Evolutionary conservation across 2,888 invertebrate species (phyloP).

Genomic region (Clostera curtula): DNA sequence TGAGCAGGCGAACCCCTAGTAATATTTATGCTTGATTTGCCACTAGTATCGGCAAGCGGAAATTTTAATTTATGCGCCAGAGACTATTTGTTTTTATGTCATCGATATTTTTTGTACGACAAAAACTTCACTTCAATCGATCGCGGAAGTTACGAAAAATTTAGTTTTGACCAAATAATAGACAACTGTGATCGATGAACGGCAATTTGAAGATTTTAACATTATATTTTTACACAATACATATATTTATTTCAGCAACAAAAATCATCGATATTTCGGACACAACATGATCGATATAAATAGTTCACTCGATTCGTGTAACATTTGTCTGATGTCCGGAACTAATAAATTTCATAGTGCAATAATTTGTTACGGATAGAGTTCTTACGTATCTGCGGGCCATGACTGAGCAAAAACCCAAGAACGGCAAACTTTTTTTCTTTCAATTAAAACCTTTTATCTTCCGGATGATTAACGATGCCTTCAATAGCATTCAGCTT

Average conservation of each 20-base stretch:
- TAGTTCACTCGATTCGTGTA: constrained; percentile 24
- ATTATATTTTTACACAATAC: constrained; percentile 14
- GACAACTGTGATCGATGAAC: constrained; percentile 30
- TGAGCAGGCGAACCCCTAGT: constrained; percentile 42
- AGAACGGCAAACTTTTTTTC: constrained; percentile 52
- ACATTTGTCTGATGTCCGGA: constrained; percentile 46
- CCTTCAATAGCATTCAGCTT: constrained; percentile 31
- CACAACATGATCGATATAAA: constrained; percentile 15
- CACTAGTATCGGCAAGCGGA: constrained; percentile 60
- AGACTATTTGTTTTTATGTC: constrained; percentile 68
- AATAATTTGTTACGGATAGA: constrained; percentile 56
- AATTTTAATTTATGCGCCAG: constrained; percentile 71
- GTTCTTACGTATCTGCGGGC: constrained; percentile 58
- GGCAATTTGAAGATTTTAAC: constrained; percentile 19
- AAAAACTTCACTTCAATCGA: constrained; percentile 46
- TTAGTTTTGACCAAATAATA: constrained; percentile 31
- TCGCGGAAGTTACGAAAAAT: constrained; percentile 56
- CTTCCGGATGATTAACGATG: constrained; percentile 55
- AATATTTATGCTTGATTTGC: constrained; percentile 64
- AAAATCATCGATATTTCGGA: constrained; percentile 2
- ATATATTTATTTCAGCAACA: constrained; percentile 10
- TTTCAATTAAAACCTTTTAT: constrained; percentile 64
- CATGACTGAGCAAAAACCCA: constrained; percentile 58
- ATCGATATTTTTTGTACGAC: constrained; percentile 48
- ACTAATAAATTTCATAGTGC: constrained; percentile 53